phyloP scores from a whole-genome alignment of 2,888 invertebrate genomes.

The Timandra comae region DNA sequence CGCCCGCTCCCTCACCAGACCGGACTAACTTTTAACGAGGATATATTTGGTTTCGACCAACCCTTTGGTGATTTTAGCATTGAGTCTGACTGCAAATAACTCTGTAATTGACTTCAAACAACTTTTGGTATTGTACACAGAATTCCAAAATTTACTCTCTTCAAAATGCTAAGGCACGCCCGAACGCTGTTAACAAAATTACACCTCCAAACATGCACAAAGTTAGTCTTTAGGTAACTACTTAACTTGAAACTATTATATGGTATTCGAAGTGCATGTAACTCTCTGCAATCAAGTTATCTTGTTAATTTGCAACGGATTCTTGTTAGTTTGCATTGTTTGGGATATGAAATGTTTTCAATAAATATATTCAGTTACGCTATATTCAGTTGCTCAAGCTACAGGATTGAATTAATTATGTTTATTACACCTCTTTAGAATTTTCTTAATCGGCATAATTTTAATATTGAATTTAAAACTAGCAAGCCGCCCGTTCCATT shows the following conservation, averaged over 20 bases:
- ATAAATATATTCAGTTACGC: no score
- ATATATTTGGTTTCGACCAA: slow-evolving; percentile 74
- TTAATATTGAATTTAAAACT: no score
- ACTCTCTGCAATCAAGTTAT: background rate
- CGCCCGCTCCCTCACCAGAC: slow-evolving; percentile 42
- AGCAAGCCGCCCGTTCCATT: no score
- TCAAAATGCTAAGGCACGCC: slow-evolving; percentile 21
- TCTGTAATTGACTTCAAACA: slow-evolving; percentile 74
- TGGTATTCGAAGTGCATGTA: slow-evolving; percentile 6
- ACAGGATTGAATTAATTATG: no score
- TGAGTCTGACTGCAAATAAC: slow-evolving; percentile 73
- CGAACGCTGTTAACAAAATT: slow-evolving; percentile 21
- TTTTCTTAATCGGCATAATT: no score
- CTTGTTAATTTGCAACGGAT: background rate
- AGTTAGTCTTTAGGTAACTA: slow-evolving; percentile 13
- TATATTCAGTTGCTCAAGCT: no score
- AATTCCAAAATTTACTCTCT: slow-evolving; percentile 40
- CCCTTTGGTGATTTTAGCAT: slow-evolving; percentile 75
- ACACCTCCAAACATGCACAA: slow-evolving; percentile 15
- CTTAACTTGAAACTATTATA: slow-evolving; percentile 13
- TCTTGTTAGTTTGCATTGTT: slow-evolving; percentile 10
- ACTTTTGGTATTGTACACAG: slow-evolving; percentile 54
- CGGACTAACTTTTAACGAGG: slow-evolving; percentile 75
- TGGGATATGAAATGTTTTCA: no score
- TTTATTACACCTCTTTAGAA: no score